Conservation (phyloP, 2,797 vertebrate species). For the Rhinophrynus dorsalis region DNA sequence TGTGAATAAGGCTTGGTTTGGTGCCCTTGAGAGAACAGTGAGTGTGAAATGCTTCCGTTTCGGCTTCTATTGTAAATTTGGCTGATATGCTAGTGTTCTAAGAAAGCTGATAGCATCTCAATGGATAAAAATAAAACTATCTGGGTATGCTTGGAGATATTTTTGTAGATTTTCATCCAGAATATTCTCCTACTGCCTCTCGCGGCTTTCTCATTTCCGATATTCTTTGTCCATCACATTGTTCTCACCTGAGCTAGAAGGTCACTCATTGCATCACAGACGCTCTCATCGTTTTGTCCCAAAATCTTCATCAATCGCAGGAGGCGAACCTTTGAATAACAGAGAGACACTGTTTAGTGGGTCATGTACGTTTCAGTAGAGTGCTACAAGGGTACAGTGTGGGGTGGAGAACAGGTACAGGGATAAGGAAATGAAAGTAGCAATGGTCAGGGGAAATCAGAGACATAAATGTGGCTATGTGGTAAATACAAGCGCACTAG, state of each 20-base stretch:
- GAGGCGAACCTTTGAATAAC: slow-evolving; percentile 76
- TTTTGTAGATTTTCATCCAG: neutral
- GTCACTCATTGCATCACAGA: slow-evolving; percentile 87
- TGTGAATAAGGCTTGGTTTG: no score
- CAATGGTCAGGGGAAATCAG: neutral
- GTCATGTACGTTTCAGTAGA: neutral
- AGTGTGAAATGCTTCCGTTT: no score
- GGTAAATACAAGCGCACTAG: no score
- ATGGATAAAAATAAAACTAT: no score
- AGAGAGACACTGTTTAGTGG: neutral
- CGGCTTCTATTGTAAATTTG: no score
- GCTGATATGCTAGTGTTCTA: no score
- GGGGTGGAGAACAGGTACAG: neutral
- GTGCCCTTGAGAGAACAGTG: no score
- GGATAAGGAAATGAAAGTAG: neutral
- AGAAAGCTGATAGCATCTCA: no score
- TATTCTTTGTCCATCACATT: neutral
- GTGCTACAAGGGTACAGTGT: neutral
- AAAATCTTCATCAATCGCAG: slow-evolving; percentile 83
- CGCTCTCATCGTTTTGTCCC: slow-evolving; percentile 77
- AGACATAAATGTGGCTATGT: neutral
- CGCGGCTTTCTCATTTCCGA: no score
- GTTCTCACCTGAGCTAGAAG: slow-evolving; percentile 83
- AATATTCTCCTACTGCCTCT: neutral
- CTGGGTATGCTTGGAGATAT: no score